These are phyloP conservation scores for Muraenolepis orangiensis DNA, from an alignment of 2,797 vertebrate genomes.

Conservation along the genomic window DNA sequence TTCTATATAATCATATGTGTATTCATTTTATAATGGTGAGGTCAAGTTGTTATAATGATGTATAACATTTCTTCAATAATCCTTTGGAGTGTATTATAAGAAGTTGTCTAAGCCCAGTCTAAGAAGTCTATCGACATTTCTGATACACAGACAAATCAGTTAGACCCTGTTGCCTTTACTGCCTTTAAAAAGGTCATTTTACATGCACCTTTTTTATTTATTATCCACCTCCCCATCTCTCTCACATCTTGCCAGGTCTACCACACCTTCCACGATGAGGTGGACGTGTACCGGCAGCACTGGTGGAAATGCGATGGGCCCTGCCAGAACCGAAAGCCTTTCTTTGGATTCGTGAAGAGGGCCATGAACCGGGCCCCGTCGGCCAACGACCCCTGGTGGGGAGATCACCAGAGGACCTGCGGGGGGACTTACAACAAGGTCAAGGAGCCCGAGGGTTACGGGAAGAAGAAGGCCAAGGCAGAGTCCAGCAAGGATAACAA, in stretches of 20 bases:
- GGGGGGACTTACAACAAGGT: slow-evolving; percentile 88
- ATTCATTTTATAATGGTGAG: neutral
- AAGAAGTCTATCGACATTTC: neutral
- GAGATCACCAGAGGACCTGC: slow-evolving; percentile 81
- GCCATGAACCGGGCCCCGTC: slow-evolving; percentile 92
- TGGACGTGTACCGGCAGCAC: slow-evolving; percentile 89
- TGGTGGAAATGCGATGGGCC: slow-evolving; percentile 95
- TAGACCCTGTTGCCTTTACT: neutral
- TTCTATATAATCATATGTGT: neutral
- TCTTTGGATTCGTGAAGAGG: slow-evolving; percentile 89
- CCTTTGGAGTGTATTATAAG: neutral
- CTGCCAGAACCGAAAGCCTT: slow-evolving; percentile 82
- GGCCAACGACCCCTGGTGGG: slow-evolving; percentile 89
- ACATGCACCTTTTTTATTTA: neutral
- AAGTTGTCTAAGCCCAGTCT: neutral
- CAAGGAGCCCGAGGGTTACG: slow-evolving; percentile 89
- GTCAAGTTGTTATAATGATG: neutral
- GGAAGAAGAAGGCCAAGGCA: slow-evolving; percentile 69
- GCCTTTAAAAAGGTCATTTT: neutral
- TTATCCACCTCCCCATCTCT: neutral
- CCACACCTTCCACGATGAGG: slow-evolving; percentile 88
- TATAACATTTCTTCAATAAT: too few relatives aligned
- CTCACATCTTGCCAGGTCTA: slow-evolving; percentile 72
- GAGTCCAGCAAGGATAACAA: slow-evolving; percentile 36
- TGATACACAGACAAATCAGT: neutral